Percentiles rank a stretch among this genome's conserved stretches.
Conservation (phyloP, 2,797 vertebrate genomes). For the Ispidina lecontei region DNA sequence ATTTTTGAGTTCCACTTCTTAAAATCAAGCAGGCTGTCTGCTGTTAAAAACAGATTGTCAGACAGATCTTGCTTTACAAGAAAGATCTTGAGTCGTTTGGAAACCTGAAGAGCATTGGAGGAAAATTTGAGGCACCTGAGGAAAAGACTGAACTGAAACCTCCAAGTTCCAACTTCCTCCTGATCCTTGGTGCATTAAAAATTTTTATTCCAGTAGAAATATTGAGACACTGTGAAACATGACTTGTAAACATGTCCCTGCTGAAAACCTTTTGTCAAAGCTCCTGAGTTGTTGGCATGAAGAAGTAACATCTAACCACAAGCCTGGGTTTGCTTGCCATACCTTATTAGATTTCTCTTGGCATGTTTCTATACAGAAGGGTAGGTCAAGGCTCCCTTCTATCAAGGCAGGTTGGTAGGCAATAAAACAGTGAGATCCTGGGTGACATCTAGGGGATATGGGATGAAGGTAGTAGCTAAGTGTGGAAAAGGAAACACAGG, state of each 20-base stretch:
- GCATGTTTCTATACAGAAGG: background rate
- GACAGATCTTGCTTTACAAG: background rate
- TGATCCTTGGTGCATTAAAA: background rate
- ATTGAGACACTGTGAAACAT: background rate
- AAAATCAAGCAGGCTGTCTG: background rate
- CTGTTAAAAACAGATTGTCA: background rate
- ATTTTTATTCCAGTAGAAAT: background rate
- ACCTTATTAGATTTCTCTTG: background rate
- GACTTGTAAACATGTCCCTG: background rate
- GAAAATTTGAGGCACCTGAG: background rate
- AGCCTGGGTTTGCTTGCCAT: background rate
- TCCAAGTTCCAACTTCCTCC: background rate
- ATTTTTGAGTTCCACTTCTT: background rate
- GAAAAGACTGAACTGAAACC: background rate
- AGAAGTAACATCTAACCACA: background rate
- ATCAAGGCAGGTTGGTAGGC: background rate
- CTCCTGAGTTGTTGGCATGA: background rate
- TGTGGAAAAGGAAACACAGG: background rate
- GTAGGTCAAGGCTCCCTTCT: background rate
- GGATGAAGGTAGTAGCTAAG: background rate
- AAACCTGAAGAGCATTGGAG: background rate
- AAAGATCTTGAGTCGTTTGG: accelerated
- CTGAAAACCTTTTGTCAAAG: background rate
- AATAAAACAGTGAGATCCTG: background rate
- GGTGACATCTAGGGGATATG: background rate